Evolutionary conservation across 2,888 invertebrate genomes (phyloP).

Genomic region (Rhagonycha fulva): DNA sequence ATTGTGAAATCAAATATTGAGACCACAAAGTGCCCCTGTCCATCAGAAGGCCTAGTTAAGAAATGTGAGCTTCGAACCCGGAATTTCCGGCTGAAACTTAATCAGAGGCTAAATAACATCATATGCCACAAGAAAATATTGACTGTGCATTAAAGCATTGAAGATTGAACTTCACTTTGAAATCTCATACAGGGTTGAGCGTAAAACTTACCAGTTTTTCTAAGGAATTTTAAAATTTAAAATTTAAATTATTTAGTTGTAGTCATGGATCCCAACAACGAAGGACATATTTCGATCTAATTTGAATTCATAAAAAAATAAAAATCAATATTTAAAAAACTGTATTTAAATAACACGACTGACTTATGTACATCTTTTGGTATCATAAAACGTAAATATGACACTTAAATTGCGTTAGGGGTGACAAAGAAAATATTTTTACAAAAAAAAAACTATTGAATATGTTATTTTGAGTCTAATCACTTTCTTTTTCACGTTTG

Average conservation of each 20-base stretch:
- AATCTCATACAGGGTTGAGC: too few relatives aligned
- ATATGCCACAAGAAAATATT: neutral
- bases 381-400: conserved; percentile 43
- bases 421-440: neutral
- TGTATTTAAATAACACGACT: conserved; percentile 35
- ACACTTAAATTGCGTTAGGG: conserved; percentile 32
- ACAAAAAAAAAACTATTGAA: neutral
- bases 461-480: neutral
- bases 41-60: neutral
- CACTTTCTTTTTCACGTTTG: neutral
- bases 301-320: neutral
- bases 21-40: neutral
- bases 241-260: too few relatives aligned
- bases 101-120: neutral
- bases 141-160: too few relatives aligned
- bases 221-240: too few relatives aligned
- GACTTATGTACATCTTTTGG: conserved; percentile 43
- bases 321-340: conserved; percentile 20
- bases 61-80: neutral
- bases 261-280: too few relatives aligned
- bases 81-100: neutral
- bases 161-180: too few relatives aligned
- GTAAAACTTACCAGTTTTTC: too few relatives aligned
- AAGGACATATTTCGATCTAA: too few relatives aligned
- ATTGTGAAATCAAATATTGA: neutral